Percentiles rank a stretch among this genome's conserved stretches.
These are phyloP conservation scores for Polypterus bichir DNA, from an alignment of 2,113 vertebrate species.

Conservation along the genomic window DNA sequence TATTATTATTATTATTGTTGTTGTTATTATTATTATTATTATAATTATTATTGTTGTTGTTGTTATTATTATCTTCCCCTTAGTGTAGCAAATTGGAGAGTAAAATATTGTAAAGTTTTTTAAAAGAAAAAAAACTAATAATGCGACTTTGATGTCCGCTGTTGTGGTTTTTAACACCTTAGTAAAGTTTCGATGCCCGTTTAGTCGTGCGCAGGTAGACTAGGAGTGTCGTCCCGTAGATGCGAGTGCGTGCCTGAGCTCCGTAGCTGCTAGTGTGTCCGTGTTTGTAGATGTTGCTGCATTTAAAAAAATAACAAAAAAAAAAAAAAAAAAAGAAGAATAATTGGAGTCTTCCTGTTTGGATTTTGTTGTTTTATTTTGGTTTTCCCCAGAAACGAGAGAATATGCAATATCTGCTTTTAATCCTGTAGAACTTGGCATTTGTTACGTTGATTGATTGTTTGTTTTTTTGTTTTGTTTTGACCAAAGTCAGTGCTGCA, in stretches of 20 bases:
- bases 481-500: slow-evolving; percentile 80
- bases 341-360: slow-evolving; percentile 73
- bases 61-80: slow-evolving; percentile 4
- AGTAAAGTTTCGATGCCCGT: too few species aligned
- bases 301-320: slow-evolving; percentile 41
- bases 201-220: too few species aligned
- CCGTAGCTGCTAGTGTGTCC: slow-evolving; percentile 61
- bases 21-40: slow-evolving; percentile 41
- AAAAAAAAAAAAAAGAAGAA: too few species aligned
- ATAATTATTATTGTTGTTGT: slow-evolving; percentile 37
- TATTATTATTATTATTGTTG: slow-evolving; percentile 50
- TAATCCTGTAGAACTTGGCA: slow-evolving; percentile 74
- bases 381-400: slow-evolving; percentile 67
- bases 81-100: slow-evolving; percentile 16
- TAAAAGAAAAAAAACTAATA: background rate
- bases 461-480: slow-evolving; percentile 45
- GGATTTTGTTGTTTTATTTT: slow-evolving; percentile 31
- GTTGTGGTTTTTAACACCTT: slow-evolving; percentile 59
- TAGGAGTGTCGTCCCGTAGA: background rate
- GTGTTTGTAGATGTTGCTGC: slow-evolving; percentile 76
- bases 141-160: slow-evolving; percentile 48
- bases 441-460: slow-evolving; percentile 50
- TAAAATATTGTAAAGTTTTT: background rate
- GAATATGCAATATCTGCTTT: slow-evolving; percentile 96
- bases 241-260: slow-evolving; percentile 35